Conservation (phyloP, 2,888 invertebrate genomes). For the Parascotia fuliginaria region DNA sequence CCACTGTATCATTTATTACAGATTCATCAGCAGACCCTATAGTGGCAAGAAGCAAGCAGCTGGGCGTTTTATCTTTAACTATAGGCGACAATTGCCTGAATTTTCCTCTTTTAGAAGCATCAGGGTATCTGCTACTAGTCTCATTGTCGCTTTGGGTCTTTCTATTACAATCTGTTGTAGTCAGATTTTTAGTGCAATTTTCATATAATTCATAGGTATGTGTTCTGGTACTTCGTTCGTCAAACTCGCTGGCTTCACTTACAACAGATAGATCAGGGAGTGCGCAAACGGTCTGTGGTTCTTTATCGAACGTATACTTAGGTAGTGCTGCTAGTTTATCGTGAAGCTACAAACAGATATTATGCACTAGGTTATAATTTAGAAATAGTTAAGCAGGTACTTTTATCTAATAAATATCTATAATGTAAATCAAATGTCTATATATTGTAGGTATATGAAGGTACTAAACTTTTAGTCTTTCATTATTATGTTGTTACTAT, state of each 20-base stretch:
- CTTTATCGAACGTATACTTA: slow-evolving; percentile 52
- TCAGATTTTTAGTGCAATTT: slow-evolving; percentile 39
- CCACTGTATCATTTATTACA: slow-evolving; percentile 61
- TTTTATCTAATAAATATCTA: too few relatives aligned
- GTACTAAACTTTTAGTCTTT: too few relatives aligned
- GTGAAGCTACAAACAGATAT: slow-evolving; percentile 55
- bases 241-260: slow-evolving; percentile 62
- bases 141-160: slow-evolving; percentile 53
- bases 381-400: too few relatives aligned
- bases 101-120: not conserved
- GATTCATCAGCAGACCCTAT: slow-evolving; percentile 59
- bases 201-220: slow-evolving; percentile 47
- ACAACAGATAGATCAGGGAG: slow-evolving; percentile 63
- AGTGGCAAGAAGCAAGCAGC: slow-evolving; percentile 59
- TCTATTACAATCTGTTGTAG: slow-evolving; percentile 15
- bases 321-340: slow-evolving; percentile 65
- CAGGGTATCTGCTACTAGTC: slow-evolving; percentile 15
- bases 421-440: too few relatives aligned
- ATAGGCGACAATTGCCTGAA: slow-evolving; percentile 43
- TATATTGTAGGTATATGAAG: too few relatives aligned
- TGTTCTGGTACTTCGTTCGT: slow-evolving; percentile 48
- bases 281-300: slow-evolving; percentile 53
- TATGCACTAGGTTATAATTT: too few relatives aligned
- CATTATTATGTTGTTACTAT: too few relatives aligned
- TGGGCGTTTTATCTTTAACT: slow-evolving; percentile 46